These are phyloP conservation scores for Tigriopus japonicus DNA, from an alignment of 1,140 invertebrate genomes.

Conservation along the genomic window DNA sequence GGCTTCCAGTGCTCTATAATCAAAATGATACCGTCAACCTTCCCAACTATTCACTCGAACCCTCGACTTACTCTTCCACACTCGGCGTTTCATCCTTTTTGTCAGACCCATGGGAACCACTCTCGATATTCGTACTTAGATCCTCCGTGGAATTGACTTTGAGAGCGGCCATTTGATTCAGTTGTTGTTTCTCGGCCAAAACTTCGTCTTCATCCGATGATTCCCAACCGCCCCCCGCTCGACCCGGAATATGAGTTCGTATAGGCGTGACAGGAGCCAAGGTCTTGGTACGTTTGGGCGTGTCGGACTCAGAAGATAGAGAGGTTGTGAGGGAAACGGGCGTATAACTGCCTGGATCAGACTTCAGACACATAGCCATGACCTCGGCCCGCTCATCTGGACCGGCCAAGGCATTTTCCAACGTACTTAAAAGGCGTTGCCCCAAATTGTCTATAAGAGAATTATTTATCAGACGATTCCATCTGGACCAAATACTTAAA, in stretches of 20 bases:
- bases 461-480: too few relatives aligned
- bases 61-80: too few relatives aligned
- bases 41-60: too few relatives aligned
- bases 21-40: too few relatives aligned
- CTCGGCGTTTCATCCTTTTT: too few relatives aligned
- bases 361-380: background rate
- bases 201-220: background rate
- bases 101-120: too few relatives aligned
- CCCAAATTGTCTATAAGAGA: background rate
- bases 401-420: background rate
- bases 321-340: background rate
- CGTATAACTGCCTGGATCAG: background rate
- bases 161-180: too few relatives aligned
- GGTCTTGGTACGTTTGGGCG: background rate
- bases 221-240: background rate
- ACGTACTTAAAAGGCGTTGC: background rate
- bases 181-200: too few relatives aligned
- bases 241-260: background rate
- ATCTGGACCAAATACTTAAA: too few relatives aligned
- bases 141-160: too few relatives aligned
- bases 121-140: too few relatives aligned
- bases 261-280: background rate
- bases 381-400: background rate
- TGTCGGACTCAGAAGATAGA: background rate
- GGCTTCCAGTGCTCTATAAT: too few relatives aligned